These are phyloP conservation scores for Phenganax subtilis DNA, from an alignment of 92 coral and sea anemone genomes.

Conservation along the genomic window DNA sequence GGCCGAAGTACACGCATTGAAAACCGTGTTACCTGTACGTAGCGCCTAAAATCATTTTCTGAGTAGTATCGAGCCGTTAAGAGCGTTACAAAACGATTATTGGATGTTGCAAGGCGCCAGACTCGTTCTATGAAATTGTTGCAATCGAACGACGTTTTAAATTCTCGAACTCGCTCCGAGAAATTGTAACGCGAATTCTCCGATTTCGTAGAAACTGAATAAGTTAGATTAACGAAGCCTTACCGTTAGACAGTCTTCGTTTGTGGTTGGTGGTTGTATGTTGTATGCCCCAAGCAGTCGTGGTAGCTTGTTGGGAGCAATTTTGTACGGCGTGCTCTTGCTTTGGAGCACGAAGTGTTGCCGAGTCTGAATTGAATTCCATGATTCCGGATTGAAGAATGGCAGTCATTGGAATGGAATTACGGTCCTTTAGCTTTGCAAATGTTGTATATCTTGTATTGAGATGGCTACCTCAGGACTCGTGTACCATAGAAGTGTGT, in stretches of 20 bases:
- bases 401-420: not conserved
- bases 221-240: not conserved
- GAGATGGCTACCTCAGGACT: too few relatives aligned
- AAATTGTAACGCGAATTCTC: too few relatives aligned
- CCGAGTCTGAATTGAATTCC: conserved; percentile 40
- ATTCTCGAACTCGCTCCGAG: not conserved
- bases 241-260: conserved; percentile 25
- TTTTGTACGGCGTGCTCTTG: conserved; percentile 7
- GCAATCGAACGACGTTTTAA: too few relatives aligned
- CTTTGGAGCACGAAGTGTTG: not conserved
- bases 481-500: not conserved
- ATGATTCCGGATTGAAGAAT: conserved; percentile 16
- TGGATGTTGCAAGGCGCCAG: not conserved
- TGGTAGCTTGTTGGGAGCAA: conserved; percentile 11
- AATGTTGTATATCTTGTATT: too few relatives aligned
- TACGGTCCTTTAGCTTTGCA: too few relatives aligned
- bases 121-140: conserved; percentile 2
- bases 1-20: not conserved
- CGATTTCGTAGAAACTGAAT: not conserved
- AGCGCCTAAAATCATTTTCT: not conserved
- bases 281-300: conserved; percentile 39
- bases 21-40: not conserved
- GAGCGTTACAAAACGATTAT: not conserved
- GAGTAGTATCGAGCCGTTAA: not conserved
- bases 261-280: not conserved